Conservation (phyloP, 2,113 vertebrate species). For the Strix aluco region DNA sequence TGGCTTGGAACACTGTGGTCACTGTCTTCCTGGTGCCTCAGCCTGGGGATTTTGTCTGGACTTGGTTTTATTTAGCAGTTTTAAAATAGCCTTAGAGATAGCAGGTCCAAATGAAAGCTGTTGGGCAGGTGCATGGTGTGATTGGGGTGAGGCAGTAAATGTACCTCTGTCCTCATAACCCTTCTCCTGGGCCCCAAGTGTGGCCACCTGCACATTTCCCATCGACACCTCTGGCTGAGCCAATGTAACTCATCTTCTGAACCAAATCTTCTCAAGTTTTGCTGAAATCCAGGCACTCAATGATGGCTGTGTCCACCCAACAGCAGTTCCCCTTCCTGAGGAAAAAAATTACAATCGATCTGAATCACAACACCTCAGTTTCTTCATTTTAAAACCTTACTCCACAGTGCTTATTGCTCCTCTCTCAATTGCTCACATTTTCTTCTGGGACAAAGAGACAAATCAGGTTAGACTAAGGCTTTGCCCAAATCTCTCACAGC, state of each 20-base stretch:
- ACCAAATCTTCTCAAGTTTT: background rate
- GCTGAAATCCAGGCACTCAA: background rate
- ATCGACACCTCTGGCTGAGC: background rate
- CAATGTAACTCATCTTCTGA: background rate
- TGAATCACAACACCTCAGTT: background rate
- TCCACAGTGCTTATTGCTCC: background rate
- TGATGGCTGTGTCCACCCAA: background rate
- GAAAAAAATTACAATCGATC: background rate
- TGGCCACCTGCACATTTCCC: accelerated
- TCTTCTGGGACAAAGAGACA: background rate
- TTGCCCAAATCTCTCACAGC: background rate
- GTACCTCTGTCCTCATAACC: background rate
- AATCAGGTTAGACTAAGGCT: no score
- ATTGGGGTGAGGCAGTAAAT: background rate
- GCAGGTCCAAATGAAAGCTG: background rate
- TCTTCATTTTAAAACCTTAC: background rate
- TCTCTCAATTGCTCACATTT: background rate
- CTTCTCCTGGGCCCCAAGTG: background rate
- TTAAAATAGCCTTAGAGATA: background rate
- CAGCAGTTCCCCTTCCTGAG: background rate
- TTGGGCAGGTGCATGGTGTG: background rate
- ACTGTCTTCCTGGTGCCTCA: background rate
- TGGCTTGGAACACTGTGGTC: background rate
- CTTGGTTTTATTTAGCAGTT: background rate
- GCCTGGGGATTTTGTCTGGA: background rate